phyloP scores from a whole-genome alignment of 2,113 vertebrate species.

The Scopus umbretta region DNA sequence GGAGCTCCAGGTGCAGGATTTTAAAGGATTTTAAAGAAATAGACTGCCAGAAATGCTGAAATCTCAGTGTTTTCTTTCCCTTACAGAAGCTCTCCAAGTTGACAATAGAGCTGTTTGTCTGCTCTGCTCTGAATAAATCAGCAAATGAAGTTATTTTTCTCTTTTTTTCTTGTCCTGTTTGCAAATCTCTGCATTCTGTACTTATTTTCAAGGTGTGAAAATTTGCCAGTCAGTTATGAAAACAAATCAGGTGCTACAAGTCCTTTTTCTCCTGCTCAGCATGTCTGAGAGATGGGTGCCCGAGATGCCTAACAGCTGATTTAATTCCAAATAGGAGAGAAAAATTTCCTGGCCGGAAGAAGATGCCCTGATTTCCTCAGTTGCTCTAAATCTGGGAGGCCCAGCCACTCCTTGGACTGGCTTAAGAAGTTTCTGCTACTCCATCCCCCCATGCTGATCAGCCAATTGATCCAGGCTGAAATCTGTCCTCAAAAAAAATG shows the following conservation, averaged over 20 bases:
- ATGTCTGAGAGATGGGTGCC: neutral
- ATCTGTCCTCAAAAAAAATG: neutral
- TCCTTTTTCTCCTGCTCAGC: neutral
- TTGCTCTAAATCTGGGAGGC: neutral
- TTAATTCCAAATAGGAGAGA: neutral
- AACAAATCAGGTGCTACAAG: neutral
- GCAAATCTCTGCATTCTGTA: neutral
- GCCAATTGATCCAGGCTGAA: neutral
- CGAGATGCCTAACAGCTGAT: neutral
- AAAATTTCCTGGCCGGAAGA: neutral
- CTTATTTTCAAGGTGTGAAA: neutral
- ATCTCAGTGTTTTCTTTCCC: constrained; percentile 7
- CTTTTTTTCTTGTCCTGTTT: neutral
- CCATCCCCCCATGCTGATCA: neutral
- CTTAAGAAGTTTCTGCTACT: neutral
- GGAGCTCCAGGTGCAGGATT: neutral
- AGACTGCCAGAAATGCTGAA: neutral
- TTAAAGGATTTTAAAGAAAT: constrained; percentile 7
- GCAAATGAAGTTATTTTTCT: neutral
- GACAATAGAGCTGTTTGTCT: neutral
- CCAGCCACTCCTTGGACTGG: neutral
- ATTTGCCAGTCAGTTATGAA: neutral
- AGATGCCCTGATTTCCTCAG: neutral
- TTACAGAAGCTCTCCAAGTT: neutral
- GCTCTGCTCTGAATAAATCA: neutral